Evolutionary conservation across 2,888 invertebrate genomes (phyloP).

Genomic region (Spisula solida): DNA sequence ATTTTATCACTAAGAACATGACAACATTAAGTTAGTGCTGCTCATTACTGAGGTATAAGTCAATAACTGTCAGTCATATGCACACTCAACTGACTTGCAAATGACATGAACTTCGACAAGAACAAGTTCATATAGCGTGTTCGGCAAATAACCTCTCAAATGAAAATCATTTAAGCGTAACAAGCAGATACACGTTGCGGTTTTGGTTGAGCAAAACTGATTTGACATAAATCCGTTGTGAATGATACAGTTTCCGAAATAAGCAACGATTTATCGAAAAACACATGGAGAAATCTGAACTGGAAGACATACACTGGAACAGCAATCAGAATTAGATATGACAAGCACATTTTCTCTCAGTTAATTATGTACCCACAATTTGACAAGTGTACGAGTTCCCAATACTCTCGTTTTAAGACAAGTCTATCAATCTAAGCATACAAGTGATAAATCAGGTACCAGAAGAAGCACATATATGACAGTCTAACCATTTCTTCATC

Average conservation of each 20-base stretch:
- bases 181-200: background rate
- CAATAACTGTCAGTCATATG: too few relatives aligned
- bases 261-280: constrained; percentile 16
- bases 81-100: too few relatives aligned
- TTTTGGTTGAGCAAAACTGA: background rate
- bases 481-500: constrained; percentile 33
- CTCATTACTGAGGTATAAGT: too few relatives aligned
- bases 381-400: constrained; percentile 32
- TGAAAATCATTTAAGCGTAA: background rate
- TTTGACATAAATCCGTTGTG: background rate
- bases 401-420: constrained; percentile 16
- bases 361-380: constrained; percentile 19
- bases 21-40: too few relatives aligned
- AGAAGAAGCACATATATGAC: constrained; percentile 28
- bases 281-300: background rate
- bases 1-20: too few relatives aligned
- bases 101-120: too few relatives aligned
- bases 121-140: too few relatives aligned
- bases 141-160: too few relatives aligned
- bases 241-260: background rate
- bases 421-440: constrained; percentile 18
- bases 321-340: constrained; percentile 5
- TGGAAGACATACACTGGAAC: background rate
- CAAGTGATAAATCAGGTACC: constrained; percentile 39
- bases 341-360: constrained; percentile 37